Base-by-base conservation (phyloP, 1,140 invertebrate genomes). In the Ectropis grisescens region DNA sequence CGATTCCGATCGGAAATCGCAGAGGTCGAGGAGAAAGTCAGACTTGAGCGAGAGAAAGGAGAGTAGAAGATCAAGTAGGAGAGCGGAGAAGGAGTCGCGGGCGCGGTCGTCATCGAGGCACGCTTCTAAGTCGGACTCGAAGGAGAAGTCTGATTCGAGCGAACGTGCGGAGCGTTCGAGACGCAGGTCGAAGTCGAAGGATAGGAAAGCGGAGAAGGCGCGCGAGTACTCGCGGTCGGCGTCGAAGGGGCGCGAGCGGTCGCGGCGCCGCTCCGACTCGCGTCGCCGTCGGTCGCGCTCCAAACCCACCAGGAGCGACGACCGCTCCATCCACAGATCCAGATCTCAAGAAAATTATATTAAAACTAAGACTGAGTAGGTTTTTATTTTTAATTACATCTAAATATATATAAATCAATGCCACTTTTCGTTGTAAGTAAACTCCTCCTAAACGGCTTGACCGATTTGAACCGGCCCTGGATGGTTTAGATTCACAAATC, bases 331-430 rank as follows among this genome's bases (percentile, higher is more conserved):
- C 39, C 56, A 65, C 32, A 55, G 76, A 2, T 78, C 72, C 3
- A 58, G 52, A 42, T 81, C 76, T 24, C 75, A 78, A 47, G 72
- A 78, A 11, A 45, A 48, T 25, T 62, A 46, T 22, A 65, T 27
- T 23, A 80, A 78, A 29, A 67, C 12, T 29, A 76, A 78, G 42
- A 61, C 75, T 47, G 75, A 80, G 75, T 80, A 58, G 59, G 69
- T 62, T 4, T 8, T 19, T 19, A 25, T 1, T 27, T 29, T 13
- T 35, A 16, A n/a, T 2, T 14, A 23, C 2, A 27, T 25, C 15
- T 10, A 16, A 0, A 7, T 26, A 0, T 26, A n/a, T n/a, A n/a
- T n/a, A n/a, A n/a, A n/a, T n/a, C n/a, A n/a, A n/a, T n/a, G n/a
- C n/a, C n/a, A n/a, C n/a, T n/a, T n/a, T n/a, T n/a, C n/a, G n/a